phyloP scores from a whole-genome alignment of 1,140 invertebrate species.

The Dolichoris vasculosae region DNA sequence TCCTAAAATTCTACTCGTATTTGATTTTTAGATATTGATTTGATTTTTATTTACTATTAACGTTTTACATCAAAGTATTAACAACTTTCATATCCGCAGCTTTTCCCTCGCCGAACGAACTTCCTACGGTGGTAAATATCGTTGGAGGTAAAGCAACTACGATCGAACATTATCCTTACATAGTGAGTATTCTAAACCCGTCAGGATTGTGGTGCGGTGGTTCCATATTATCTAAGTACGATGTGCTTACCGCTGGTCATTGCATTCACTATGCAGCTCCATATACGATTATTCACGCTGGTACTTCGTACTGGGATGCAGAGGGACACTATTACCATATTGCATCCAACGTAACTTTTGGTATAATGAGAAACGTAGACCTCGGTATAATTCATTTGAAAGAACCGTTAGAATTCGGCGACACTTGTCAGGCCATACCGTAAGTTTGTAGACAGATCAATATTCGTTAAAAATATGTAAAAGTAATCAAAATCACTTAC shows the following conservation, averaged over 20 bases:
- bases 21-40: too few relatives aligned
- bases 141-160: background rate
- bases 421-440: background rate
- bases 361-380: background rate
- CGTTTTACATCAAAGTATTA: too few relatives aligned
- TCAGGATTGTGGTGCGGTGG: background rate
- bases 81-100: background rate
- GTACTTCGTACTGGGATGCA: background rate
- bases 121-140: background rate
- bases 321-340: background rate
- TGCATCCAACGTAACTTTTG: background rate
- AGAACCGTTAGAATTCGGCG: background rate
- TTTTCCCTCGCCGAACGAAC: background rate
- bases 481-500: too few relatives aligned
- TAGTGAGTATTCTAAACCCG: background rate
- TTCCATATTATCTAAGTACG: background rate
- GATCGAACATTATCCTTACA: background rate
- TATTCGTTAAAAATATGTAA: too few relatives aligned
- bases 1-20: too few relatives aligned
- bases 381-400: background rate
- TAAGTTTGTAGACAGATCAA: background rate
- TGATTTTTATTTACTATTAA: too few relatives aligned
- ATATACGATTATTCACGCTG: background rate
- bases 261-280: background rate
- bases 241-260: background rate